Base-by-base conservation (phyloP, 2,797 vertebrate genomes). In the Scleropages formosus region DNA sequence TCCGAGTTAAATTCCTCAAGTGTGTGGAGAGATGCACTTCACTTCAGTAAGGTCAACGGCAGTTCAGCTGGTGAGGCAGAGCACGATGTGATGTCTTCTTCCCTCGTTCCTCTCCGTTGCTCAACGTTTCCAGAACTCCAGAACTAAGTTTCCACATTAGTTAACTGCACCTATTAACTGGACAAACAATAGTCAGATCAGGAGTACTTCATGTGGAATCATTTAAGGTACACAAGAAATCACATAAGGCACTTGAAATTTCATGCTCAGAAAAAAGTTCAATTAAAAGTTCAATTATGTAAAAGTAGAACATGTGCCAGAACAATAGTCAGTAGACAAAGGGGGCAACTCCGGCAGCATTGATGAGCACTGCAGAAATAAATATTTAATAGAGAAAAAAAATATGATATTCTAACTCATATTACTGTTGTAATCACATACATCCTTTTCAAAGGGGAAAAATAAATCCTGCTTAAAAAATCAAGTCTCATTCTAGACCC, bases 381-480 rank as follows among this genome's bases (percentile, higher is more conserved):
- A 47, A 62, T 60, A 44, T 51, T 70, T 22, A 59, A 75, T 66
- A 31, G 73, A 65, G 12, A 46, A 47, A 47, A 20, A 68, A 75
- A 44, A 56, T 67, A 67, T 58, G 49, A 75, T 53, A 60, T 70
- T 69, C 44, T 6, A 26, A 31, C 58, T 69, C 66, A 31, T 60
- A 69, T 62, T 51, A 27, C 65, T n/a, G 58, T 26, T 46, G 58
- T 51, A 60, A 61, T 70, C 66, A 24, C 24, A 16, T 8, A 51
- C 39, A n/a, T 22, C 39, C 53, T 62, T 62, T 70, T 70, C 16
- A 70, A 70, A 69, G 44, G 4, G 20, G 53, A 60, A 26, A 15
- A 59, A 64, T 47, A 68, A 75, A 68, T 75, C 74, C 74, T 59
- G 63, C 73, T 70, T 47, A 67, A 75, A 75, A 75, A 60, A 59